Evolutionary conservation across 2,797 vertebrate genomes (phyloP), one percentile per base, ranked within the genome.

Genomic region (Cercopithecus hamlyni): DNA sequence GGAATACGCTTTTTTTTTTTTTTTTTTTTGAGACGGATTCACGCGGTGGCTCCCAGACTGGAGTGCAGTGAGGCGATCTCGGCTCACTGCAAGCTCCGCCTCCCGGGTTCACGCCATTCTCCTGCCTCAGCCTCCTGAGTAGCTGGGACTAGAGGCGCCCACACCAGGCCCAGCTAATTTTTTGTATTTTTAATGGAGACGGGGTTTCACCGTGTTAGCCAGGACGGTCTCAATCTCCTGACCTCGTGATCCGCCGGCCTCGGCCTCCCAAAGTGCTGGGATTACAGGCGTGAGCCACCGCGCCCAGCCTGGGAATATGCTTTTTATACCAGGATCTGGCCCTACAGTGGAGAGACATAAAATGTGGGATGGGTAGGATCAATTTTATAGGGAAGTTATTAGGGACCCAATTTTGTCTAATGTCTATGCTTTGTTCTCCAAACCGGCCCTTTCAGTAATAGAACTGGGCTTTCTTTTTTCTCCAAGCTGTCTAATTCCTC

Each of bases 161-260:
- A 0, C 48, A 50, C 48, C 48, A 0, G 1, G 0, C 48, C 48
- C 0, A 1, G 14, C 48, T 50, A 15, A 1, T 15, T 15, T 50
- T 50, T 50, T 50, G 48, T 50, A 15, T 50, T 50, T 50, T 50
- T 50, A 50, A 1, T 50, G 0, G 48, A 50, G 48, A 50, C 4
- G 0, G 48, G 4, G 14, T 50, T 50, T 50, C 4, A 50, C 48
- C 14, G 0, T 50, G 4, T 50, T 48, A 5, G 4, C 48, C 48
- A 5, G 48, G 48, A 5, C 15, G 14, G 14, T 50, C 48, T 50
- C 4, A 5, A 50, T 15, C 48, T 50, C 48, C 48, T 50, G 48
- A 50, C 48, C 48, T 50, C 14, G 48, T 50, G 48, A 50, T 50
- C 14, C 1, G 4, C 48, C 48, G 0, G 0, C 14, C 4, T 48